phyloP scores from a whole-genome alignment of 2,113 vertebrate species.

The Orcinus orca region DNA sequence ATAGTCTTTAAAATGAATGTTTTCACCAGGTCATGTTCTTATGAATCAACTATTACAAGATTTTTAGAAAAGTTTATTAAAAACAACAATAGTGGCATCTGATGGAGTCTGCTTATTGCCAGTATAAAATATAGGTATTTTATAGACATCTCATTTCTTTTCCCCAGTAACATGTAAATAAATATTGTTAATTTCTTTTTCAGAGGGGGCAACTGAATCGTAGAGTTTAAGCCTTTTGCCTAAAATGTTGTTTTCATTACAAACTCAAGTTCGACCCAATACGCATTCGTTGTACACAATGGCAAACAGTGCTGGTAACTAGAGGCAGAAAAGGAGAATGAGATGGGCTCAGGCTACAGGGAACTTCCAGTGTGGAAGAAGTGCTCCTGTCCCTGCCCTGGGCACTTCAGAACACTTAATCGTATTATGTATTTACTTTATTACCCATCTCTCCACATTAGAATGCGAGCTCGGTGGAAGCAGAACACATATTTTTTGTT shows the following conservation, averaged over 20 bases:
- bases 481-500: not conserved
- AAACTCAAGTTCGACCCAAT: not conserved
- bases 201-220: not conserved
- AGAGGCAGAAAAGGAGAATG: not conserved
- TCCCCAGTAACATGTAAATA: not conserved
- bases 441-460: not conserved
- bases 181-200: constrained; percentile 25
- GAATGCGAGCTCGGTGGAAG: not conserved
- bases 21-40: not conserved
- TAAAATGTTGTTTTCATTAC: not conserved
- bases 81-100: not conserved
- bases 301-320: not conserved
- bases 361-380: not conserved
- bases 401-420: not conserved
- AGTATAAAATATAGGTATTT: not conserved
- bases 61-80: not conserved
- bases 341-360: not conserved
- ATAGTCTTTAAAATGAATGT: not conserved
- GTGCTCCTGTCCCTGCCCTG: not conserved
- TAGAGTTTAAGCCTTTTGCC: not conserved
- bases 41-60: not conserved
- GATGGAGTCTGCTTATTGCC: not conserved
- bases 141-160: not conserved
- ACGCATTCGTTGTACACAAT: not conserved
- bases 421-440: not conserved